Evolutionary conservation across 2,888 invertebrate species (phyloP), one percentile per base, ranked within the genome.

Genomic region (Eupelmus urozonus): DNA sequence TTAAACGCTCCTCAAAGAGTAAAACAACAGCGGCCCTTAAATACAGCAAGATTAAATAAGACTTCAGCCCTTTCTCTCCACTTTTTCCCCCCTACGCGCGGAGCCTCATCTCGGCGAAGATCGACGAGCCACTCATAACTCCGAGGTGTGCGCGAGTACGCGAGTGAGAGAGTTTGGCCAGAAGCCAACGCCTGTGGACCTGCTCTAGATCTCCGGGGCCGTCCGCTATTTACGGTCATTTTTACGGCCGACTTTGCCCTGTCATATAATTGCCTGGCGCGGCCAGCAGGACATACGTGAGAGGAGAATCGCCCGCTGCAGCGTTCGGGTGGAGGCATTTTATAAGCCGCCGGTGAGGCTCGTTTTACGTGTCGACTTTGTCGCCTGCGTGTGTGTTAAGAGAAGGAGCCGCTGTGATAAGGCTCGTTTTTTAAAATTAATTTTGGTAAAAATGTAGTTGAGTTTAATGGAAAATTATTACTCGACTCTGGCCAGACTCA

Each of bases 221-320:
- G 42, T 74, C 49, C 72, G 78, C 82, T 87, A 88, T 88, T 88
- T 87, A 87, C 85, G 86, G 83, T 85, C 85, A 86, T 87, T 88
- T 88, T 88, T 88, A 84, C 82, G 83, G 82, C 82, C 83, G 83
- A 82, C 84, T 85, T 82, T 81, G 79, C 82, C 80, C 82, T 72
- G 60, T 79, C 76, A 63, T 74, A 80, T 80, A 80, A 80, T 78
- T 78, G 78, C 76, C 62, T 13, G 5, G 20, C 18, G 18, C 16
- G 11, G 4, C 53, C 53, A 16, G 45, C 23, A 27, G 29, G 27
- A 23, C 45, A 53, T 69, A 27, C 65, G 45, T 60, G 13, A 45
- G 59, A 60, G 16, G 18, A 23, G 27, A 51, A 13, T 57, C 45
- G 59, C 45, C 20, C 40, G 27, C 16, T n/a, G 51, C 62, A 55